Evolutionary conservation across 2,797 vertebrate genomes (phyloP).

Genomic region (Vireo griseus): DNA sequence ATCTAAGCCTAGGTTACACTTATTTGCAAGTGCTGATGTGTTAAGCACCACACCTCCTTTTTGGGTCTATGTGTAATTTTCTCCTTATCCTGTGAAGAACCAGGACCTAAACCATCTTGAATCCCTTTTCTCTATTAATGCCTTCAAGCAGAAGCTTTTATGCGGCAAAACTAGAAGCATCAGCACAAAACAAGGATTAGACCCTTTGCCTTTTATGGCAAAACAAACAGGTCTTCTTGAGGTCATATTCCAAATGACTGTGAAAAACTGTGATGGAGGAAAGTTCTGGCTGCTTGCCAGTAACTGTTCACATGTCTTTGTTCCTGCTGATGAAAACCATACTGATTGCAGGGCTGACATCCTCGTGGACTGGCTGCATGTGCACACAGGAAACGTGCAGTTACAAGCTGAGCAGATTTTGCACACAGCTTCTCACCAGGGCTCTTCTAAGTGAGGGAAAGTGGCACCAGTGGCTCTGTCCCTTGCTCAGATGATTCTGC

Average conservation of each 20-base stretch:
- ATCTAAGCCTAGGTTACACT: background rate
- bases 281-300: conserved; percentile 22
- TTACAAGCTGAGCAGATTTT: background rate
- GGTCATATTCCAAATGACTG: conserved; percentile 64
- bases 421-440: background rate
- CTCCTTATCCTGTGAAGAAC: background rate
- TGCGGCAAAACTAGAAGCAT: conserved; percentile 37
- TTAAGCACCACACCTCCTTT: conserved; percentile 36
- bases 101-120: background rate
- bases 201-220: conserved; percentile 61
- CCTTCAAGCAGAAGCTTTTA: conserved; percentile 31
- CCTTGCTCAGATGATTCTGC: background rate
- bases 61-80: background rate
- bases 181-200: conserved; percentile 51
- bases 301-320: conserved; percentile 51
- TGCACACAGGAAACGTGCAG: background rate
- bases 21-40: conserved; percentile 54
- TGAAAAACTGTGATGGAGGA: conserved; percentile 51
- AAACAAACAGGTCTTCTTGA: conserved; percentile 59
- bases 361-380: background rate
- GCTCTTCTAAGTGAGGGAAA: rapidly evolving
- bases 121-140: background rate
- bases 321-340: conserved; percentile 67
- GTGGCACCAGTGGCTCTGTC: background rate
- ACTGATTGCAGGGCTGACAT: conserved; percentile 25